Percentiles rank a stretch among this genome's conserved stretches.
Conservation (phyloP, 2,113 vertebrate genomes). For the Carassius carassius region DNA sequence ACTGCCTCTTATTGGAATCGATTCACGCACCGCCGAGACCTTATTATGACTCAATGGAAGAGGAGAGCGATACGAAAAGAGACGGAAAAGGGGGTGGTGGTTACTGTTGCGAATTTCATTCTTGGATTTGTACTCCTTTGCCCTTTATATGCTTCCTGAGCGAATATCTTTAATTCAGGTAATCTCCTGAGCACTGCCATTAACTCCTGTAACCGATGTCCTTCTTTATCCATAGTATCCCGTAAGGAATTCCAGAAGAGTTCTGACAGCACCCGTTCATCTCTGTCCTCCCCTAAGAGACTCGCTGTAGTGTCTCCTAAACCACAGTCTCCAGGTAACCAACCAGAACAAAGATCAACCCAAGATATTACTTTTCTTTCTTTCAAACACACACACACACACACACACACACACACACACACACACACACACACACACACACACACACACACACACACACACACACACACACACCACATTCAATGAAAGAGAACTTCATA, state of each 20-base stretch:
- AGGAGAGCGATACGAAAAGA: neutral
- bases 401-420: too few relatives aligned
- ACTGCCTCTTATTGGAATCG: conserved; percentile 54
- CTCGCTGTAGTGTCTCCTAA: conserved; percentile 73
- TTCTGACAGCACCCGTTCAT: conserved; percentile 73
- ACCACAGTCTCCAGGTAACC: conserved; percentile 84
- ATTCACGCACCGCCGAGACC: conserved; percentile 41
- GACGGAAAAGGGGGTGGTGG: neutral
- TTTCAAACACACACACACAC: too few relatives aligned
- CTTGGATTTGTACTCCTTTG: neutral
- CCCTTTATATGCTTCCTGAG: neutral
- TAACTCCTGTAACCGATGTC: neutral
- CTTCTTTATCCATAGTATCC: conserved; percentile 60
- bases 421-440: neutral
- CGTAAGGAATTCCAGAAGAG: conserved; percentile 85
- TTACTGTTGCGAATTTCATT: neutral
- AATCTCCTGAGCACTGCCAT: neutral
- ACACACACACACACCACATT: neutral
- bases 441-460: too few relatives aligned
- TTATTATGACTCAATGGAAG: neutral
- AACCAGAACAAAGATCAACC: neutral
- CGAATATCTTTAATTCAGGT: neutral
- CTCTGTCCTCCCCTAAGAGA: conserved; percentile 82
- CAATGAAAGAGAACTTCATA: neutral
- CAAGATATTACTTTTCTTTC: conserved; percentile 11